A percentile compares a stretch with the other conserved stretches of the same genome.
Conservation (phyloP, 2,113 vertebrate species). For the Lagopus muta region DNA sequence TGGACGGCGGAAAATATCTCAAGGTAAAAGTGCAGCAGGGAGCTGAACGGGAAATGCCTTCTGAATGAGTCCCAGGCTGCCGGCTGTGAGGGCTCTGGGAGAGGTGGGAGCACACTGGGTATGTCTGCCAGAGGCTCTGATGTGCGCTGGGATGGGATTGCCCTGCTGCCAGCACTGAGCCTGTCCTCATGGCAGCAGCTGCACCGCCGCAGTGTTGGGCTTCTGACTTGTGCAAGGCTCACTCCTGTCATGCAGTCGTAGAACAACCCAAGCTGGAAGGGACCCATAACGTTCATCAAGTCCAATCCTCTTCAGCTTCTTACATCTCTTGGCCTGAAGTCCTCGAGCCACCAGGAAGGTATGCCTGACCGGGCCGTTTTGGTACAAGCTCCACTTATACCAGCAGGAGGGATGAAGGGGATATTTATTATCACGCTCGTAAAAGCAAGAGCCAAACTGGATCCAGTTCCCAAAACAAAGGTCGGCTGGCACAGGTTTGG, state of each 20-base stretch:
- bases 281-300: no score
- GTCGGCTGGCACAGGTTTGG: not conserved
- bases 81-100: fast-evolving
- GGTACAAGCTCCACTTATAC: not conserved
- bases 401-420: not conserved
- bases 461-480: slow-evolving; percentile 8
- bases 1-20: not conserved
- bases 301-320: not conserved
- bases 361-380: not conserved
- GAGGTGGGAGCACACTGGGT: not conserved
- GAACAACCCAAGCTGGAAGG: no score
- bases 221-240: not conserved
- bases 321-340: not conserved
- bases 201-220: not conserved
- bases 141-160: not conserved
- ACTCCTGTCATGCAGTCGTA: no score
- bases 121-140: not conserved
- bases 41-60: not conserved
- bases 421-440: not conserved
- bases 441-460: not conserved
- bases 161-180: not conserved
- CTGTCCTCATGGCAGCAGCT: not conserved
- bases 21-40: not conserved
- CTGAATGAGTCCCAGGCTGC: not conserved
- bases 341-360: not conserved